Evolutionary conservation across 2,888 invertebrate species (phyloP), one percentile per base, ranked within the genome.

Genomic region (Epistrophe eligans): DNA sequence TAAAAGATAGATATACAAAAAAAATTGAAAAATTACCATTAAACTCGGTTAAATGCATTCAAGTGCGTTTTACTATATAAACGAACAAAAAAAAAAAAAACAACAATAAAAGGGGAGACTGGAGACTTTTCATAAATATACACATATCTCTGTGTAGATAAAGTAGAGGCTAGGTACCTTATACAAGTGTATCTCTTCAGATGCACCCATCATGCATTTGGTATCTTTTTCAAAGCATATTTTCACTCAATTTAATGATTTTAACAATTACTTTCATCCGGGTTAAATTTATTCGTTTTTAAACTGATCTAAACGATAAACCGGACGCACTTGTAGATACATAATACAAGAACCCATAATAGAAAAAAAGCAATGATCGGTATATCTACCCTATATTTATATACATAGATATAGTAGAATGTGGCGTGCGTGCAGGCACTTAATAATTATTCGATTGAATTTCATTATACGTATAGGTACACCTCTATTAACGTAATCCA

Each of bases 241-340:
- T 87, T 76, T 87, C 87, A 87, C 87, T 87, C 72, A 83, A 87
- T 87, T 87, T 79, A 87, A 87, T 87, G 79, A 79, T 76, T 64
- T 62, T 67, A 52, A 83, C 87, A 87, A 87, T 87, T 83, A 58
- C 87, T 72, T 60, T 79, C 87, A 83, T 87, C 87, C 87, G 79
- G 79, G 79, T 60, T 76, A 40, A 83, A 73, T 62, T 52, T 66
- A 83, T 66, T 50, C 32, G 43, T 72, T 35, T 71, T 85, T 70
- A 66, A 80, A 67, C 79, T 81, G 74, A 87, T 87, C 7, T 9
- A 55, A 85, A 60, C 62, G 77, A 82, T 77, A 72, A 77, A 60
- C 72, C 67, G 67, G 67, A 67, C 67, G 66, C 66, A 67, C 67
- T 67, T 67, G 67, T 35, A 35, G 35, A 35, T 35, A 15, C 24